phyloP scores from a whole-genome alignment of 2,888 invertebrate genomes.

The Spicauda simplicius region DNA sequence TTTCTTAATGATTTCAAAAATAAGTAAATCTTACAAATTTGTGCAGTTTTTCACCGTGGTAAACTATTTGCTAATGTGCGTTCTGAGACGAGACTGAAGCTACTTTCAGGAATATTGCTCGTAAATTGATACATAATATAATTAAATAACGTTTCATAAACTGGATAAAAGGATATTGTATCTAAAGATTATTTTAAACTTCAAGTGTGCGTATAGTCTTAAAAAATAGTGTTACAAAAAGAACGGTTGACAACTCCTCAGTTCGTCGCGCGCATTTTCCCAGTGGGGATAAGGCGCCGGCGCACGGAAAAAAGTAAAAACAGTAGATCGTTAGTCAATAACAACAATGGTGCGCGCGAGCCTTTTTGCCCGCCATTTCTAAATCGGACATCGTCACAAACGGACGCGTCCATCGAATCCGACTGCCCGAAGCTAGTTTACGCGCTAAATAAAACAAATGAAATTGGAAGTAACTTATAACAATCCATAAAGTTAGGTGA shows the following conservation, averaged over 20 bases:
- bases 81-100: too few relatives aligned
- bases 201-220: too few relatives aligned
- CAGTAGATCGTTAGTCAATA: slow-evolving; percentile 73
- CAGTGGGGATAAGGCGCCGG: slow-evolving; percentile 78
- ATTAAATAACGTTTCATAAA: too few relatives aligned
- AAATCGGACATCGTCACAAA: slow-evolving; percentile 62
- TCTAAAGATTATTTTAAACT: too few relatives aligned
- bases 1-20: too few relatives aligned
- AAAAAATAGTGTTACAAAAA: neutral
- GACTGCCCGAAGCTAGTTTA: too few relatives aligned
- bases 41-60: too few relatives aligned
- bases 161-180: too few relatives aligned
- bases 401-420: slow-evolving; percentile 53
- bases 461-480: slow-evolving; percentile 36
- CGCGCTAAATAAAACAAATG: slow-evolving; percentile 42
- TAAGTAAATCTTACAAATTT: neutral
- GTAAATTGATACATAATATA: too few relatives aligned
- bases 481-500: slow-evolving; percentile 17
- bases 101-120: too few relatives aligned
- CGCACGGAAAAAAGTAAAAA: slow-evolving; percentile 80
- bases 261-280: slow-evolving; percentile 56
- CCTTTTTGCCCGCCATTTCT: slow-evolving; percentile 76
- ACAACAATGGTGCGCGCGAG: slow-evolving; percentile 65
- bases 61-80: too few relatives aligned
- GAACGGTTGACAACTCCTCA: slow-evolving; percentile 62